Evolutionary conservation across 2,113 vertebrate species (phyloP).

Genomic region (Ptilonorhynchus violaceus): DNA sequence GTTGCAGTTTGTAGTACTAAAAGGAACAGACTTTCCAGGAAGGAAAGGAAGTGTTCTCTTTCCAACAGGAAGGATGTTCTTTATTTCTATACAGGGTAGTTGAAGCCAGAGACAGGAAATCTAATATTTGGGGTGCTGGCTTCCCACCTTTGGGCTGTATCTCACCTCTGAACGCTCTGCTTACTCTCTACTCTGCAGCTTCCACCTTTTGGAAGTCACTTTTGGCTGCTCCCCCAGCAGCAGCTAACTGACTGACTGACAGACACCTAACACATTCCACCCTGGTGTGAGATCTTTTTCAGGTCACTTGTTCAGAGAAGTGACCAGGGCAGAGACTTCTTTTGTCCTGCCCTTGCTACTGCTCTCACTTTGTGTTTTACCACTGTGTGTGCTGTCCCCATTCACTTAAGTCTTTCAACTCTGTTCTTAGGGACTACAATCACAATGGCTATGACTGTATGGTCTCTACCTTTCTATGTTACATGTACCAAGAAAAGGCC

Average conservation of each 20-base stretch:
- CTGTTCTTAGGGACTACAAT: neutral
- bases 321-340: neutral
- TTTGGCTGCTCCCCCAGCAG: neutral
- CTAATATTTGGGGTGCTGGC: neutral
- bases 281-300: neutral
- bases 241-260: fast-evolving
- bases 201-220: neutral
- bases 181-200: neutral
- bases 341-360: neutral
- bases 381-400: neutral
- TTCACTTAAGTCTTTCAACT: neutral
- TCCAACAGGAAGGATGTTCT: neutral
- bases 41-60: neutral
- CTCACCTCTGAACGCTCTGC: neutral
- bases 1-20: neutral
- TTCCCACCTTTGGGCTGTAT: neutral
- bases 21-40: neutral
- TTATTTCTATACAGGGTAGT: neutral
- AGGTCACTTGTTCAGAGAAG: neutral
- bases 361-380: neutral
- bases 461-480: neutral
- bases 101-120: neutral
- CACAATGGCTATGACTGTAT: neutral
- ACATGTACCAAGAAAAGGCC: neutral
- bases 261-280: neutral